These are phyloP conservation scores for Ciconia maguari DNA, from an alignment of 2,113 vertebrate genomes.

Conservation along the genomic window DNA sequence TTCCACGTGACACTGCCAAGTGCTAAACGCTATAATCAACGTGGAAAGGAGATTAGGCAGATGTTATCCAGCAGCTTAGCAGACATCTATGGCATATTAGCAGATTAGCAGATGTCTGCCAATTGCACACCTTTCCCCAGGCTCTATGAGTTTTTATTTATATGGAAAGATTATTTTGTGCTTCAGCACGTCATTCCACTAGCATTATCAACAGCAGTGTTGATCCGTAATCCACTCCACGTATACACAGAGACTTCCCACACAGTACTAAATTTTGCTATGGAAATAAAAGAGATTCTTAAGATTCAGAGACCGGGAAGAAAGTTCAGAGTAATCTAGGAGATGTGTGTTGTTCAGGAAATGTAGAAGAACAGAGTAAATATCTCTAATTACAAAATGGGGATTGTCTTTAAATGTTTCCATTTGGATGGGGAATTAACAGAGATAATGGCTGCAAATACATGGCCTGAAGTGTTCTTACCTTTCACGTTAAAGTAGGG, in stretches of 20 bases:
- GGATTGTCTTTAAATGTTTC: neutral
- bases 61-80: neutral
- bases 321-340: neutral
- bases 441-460: slow-evolving; percentile 1
- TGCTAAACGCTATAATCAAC: neutral
- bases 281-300: neutral
- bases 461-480: neutral
- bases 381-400: neutral
- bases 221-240: neutral
- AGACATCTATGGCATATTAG: no score
- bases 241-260: neutral
- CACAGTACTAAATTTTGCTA: neutral
- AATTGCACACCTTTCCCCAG: neutral
- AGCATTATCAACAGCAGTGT: neutral
- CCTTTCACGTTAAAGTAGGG: neutral
- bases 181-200: neutral
- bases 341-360: neutral
- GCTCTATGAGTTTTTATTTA: neutral
- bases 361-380: neutral
- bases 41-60: neutral
- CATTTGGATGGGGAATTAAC: neutral
- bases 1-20: neutral
- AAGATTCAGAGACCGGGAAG: neutral
- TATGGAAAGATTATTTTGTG: neutral
- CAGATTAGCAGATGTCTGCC: neutral